phyloP scores from a whole-genome alignment of 2,888 invertebrate genomes.

The Parnassius glacialis region DNA sequence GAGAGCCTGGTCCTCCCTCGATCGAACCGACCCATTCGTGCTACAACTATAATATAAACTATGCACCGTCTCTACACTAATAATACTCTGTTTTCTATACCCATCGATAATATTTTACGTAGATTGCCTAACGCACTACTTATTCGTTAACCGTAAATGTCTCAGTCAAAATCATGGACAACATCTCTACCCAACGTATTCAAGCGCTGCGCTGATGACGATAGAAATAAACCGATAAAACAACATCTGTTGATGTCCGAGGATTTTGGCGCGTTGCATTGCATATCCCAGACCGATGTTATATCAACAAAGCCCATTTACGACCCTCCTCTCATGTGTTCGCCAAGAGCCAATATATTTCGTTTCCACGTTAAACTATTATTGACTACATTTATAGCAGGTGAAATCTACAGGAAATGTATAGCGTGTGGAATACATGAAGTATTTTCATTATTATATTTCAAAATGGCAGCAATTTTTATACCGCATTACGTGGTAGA shows the following conservation, averaged over 20 bases:
- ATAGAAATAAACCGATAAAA: slow-evolving; percentile 11
- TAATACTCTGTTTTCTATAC: too few relatives aligned
- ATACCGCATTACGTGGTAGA: too few relatives aligned
- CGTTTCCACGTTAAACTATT: slow-evolving; percentile 28
- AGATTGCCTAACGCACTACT: too few relatives aligned
- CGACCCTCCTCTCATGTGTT: slow-evolving; percentile 4
- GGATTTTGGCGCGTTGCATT: background rate
- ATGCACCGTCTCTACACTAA: too few relatives aligned
- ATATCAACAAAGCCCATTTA: slow-evolving; percentile 17
- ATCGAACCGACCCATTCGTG: too few relatives aligned
- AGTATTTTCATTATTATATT: too few relatives aligned
- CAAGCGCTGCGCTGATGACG: background rate
- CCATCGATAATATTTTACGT: too few relatives aligned
- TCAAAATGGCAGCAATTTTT: too few relatives aligned
- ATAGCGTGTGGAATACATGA: too few relatives aligned
- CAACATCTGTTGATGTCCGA: background rate
- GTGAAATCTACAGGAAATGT: too few relatives aligned
- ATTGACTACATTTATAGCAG: slow-evolving; percentile 19
- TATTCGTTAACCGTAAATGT: slow-evolving; percentile 4
- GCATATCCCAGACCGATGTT: background rate
- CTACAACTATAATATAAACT: too few relatives aligned
- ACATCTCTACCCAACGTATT: background rate
- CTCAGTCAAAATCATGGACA: background rate
- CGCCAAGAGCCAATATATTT: slow-evolving; percentile 1
- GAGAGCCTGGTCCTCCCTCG: too few relatives aligned